phyloP scores from a whole-genome alignment of 2,888 invertebrate species.

The Xestoiulus laeticollis region DNA sequence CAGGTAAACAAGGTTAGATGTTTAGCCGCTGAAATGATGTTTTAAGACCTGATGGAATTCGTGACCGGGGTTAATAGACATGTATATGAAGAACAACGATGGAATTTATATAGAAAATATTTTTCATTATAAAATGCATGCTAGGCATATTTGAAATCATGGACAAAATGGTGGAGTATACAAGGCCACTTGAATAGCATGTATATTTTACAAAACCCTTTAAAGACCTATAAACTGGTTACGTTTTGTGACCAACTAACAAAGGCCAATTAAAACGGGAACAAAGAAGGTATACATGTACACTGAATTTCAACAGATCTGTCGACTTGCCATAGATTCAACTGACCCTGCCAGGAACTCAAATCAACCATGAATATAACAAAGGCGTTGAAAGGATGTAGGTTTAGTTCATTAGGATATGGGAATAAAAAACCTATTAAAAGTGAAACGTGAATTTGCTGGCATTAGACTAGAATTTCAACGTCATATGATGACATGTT shows the following conservation, averaged over 20 bases:
- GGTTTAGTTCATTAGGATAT: constrained; percentile 2
- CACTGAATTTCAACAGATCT: not conserved
- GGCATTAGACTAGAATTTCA: not conserved
- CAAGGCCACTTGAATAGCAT: not conserved
- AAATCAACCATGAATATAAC: not conserved
- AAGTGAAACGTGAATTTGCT: not conserved
- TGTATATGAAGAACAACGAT: too few species aligned
- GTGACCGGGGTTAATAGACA: too few species aligned
- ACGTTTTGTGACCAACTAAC: not conserved
- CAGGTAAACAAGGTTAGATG: too few species aligned
- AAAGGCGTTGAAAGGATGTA: constrained; percentile 11
- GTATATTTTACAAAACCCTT: not conserved
- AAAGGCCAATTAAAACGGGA: constrained; percentile 11
- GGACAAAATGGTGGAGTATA: too few species aligned
- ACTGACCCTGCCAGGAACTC: not conserved
- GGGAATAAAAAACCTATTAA: not conserved
- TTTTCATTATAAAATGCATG: too few species aligned
- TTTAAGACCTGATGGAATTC: too few species aligned
- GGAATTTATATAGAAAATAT: too few species aligned
- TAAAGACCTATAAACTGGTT: not conserved
- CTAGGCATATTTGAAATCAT: too few species aligned
- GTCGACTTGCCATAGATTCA: constrained; percentile 11
- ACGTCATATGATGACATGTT: not conserved
- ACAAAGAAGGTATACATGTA: not conserved
- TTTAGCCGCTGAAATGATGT: too few species aligned